phyloP scores from a whole-genome alignment of 2,888 invertebrate species.

The Ectemnius lituratus region DNA sequence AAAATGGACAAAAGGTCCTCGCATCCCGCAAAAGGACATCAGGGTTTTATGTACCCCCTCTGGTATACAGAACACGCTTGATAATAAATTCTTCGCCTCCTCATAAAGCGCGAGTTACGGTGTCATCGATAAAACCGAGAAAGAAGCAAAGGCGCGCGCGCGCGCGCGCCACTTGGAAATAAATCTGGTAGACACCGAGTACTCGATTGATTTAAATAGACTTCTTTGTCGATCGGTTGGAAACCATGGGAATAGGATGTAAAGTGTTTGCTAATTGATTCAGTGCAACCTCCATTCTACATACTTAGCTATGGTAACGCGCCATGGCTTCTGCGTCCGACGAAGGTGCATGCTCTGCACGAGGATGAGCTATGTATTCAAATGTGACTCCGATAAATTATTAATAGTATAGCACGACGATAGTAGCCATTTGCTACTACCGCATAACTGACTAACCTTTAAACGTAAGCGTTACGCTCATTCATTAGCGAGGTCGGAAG shows the following conservation, averaged over 20 bases:
- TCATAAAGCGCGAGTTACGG: conserved; percentile 63
- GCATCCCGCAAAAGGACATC: conserved; percentile 63
- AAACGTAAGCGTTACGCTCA: conserved; percentile 10
- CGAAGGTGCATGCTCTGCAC: conserved; percentile 1
- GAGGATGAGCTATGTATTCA: conserved; percentile 3
- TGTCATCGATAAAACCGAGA: conserved; percentile 44
- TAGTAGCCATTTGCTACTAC: not conserved
- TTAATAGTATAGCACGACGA: conserved; percentile 60
- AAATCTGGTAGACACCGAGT: too few species aligned
- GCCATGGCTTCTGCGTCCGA: conserved; percentile 15
- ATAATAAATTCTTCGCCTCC: conserved; percentile 69
- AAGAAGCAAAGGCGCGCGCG: conserved; percentile 1
- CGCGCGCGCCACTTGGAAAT: not conserved
- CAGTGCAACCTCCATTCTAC: conserved; percentile 64
- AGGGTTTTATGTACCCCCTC: conserved; percentile 67
- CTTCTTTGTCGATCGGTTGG: conserved; percentile 72
- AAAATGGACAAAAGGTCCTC: conserved; percentile 46
- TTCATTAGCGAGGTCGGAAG: conserved; percentile 1
- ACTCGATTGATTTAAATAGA: conserved; percentile 33
- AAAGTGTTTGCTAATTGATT: conserved; percentile 67
- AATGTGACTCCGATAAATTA: conserved; percentile 65
- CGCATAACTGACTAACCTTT: not conserved
- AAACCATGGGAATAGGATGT: conserved; percentile 70
- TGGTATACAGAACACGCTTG: conserved; percentile 54
- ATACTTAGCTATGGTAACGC: conserved; percentile 17